Base-by-base conservation (phyloP, 2,113 vertebrate species). In the Mus spicilegus region DNA sequence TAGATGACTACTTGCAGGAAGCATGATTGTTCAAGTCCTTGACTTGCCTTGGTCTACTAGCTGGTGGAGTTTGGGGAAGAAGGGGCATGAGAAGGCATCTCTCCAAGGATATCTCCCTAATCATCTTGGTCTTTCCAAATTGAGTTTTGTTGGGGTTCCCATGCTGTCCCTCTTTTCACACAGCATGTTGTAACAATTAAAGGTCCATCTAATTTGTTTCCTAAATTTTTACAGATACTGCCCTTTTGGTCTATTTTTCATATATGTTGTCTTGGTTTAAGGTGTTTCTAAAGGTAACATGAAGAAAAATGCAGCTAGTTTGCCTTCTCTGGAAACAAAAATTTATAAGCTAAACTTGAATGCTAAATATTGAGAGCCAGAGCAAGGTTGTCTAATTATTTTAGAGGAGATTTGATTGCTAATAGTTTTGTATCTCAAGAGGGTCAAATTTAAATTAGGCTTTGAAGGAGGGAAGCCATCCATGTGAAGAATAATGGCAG, bases 401-500 rank as follows among this genome's bases (percentile, higher is more conserved):
- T 76, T 75, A 89, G 54, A 94, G 5, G 49, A 88, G 20, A 90
- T 94, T 94, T 88, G 14, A 5, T 90, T 94, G 86, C 54, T 73
- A 36, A 76, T 65, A 70, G 19, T 20, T 93, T 94, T 93, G 63
- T 65, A 88, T 93, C 69, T 65, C 86, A 69, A 96, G 46, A 7
- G 92, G 26, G 22, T 90, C 49, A 46, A 36, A 36, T 94, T 92
- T 94, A 82, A 96, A 80, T 16, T 70, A 70, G 17, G 2, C 20
- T 94, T 93, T 94, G 82, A 86, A 96, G 69, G 77, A 94, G 4
- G 56, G 81, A 93, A 58, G 20, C 24, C 36, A 76, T 93, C n/a
- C 30, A 77, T 42, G 16, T 86, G 87, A 77, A 93, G 95, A 46
- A 19, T 30, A 70, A 61, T 89, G 14, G 72, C 67, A 82, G 82